Conservation (phyloP, 2,888 invertebrate genomes). For the Neria commutata region DNA sequence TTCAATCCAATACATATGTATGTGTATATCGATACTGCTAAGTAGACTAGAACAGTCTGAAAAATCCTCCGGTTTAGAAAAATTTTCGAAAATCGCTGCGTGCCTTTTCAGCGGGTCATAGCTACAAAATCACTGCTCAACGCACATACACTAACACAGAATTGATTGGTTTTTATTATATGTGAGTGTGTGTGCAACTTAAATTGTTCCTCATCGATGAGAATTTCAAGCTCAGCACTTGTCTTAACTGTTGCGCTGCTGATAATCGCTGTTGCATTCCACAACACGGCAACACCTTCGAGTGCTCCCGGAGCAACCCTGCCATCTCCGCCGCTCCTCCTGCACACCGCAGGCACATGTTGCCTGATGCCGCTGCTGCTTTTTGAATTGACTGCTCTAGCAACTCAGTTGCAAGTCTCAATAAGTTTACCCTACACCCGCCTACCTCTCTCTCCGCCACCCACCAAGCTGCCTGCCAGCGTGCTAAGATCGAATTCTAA, state of each 20-base stretch:
- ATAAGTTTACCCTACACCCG: neutral
- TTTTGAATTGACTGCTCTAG: neutral
- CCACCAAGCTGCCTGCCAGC: neutral
- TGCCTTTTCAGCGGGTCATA: no score
- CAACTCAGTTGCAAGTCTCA: neutral
- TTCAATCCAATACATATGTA: no score
- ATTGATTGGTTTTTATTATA: no score
- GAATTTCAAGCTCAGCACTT: constrained; percentile 11
- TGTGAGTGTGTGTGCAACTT: no score
- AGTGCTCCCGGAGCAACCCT: neutral
- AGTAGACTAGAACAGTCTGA: no score
- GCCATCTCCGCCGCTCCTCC: neutral
- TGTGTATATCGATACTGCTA: no score
- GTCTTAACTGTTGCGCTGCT: constrained; percentile 8
- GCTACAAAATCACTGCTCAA: no score
- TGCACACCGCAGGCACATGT: neutral
- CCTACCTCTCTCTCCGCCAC: neutral
- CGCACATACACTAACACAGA: no score
- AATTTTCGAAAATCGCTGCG: no score
- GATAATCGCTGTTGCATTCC: neutral
- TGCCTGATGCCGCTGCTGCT: neutral
- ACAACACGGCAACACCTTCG: no score
- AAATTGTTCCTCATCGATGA: constrained; percentile 11
- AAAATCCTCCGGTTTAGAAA: no score
- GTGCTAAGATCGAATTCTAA: constrained; percentile 15